Evolutionary conservation across 2,113 vertebrate genomes (phyloP).

Genomic region (Hypocryptadius cinnamomeus): DNA sequence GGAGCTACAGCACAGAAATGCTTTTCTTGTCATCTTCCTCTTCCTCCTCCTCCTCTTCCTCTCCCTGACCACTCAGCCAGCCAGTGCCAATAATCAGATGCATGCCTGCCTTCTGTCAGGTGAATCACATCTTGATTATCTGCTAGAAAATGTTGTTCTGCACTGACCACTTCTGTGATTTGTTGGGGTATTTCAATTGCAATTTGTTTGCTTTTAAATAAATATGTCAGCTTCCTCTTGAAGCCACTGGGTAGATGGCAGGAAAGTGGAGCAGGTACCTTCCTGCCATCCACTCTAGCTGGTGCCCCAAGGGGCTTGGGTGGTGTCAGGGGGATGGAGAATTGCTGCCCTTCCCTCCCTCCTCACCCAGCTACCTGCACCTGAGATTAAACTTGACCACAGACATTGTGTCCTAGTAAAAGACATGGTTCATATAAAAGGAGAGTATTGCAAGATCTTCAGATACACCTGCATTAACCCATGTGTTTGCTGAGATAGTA

Average conservation of each 20-base stretch:
- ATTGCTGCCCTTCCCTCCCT: not conserved
- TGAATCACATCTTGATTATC: not conserved
- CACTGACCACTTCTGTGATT: not conserved
- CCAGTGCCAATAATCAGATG: not conserved
- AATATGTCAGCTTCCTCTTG: not conserved
- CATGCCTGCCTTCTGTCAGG: not conserved
- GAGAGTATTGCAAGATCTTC: not conserved
- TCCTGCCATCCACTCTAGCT: not conserved
- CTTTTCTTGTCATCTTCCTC: not conserved
- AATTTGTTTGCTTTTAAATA: not conserved
- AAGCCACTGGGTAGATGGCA: not conserved
- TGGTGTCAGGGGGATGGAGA: not conserved
- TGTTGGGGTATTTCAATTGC: rapidly evolving
- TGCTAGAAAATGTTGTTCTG: not conserved
- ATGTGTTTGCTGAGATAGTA: not conserved
- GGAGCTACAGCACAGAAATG: not conserved
- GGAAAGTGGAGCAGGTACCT: not conserved
- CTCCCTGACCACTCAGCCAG: not conserved
- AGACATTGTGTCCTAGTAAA: not conserved
- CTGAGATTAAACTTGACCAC: not conserved
- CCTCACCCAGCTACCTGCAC: not conserved
- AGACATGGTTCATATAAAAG: not conserved
- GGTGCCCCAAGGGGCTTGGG: no score
- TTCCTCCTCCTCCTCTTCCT: not conserved
- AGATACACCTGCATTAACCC: not conserved